Percentiles rank a stretch among this genome's conserved stretches.
These are phyloP conservation scores for Trididemnum nubilum DNA, from an alignment of 23 tunicate genomes.

Conservation along the genomic window DNA sequence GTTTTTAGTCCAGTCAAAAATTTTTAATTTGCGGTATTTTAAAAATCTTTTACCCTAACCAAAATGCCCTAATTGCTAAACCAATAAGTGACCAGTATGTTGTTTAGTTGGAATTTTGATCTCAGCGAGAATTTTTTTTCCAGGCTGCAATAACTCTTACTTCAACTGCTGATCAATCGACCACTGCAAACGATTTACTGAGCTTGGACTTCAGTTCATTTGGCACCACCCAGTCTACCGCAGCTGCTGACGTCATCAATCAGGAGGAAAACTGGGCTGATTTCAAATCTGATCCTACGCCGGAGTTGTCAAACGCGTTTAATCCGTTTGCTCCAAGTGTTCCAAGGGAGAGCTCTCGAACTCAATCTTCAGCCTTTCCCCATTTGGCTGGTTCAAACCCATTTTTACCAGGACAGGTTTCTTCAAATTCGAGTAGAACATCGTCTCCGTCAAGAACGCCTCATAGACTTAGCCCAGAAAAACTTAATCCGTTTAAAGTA, in stretches of 20 bases:
- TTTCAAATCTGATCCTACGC: too few species aligned
- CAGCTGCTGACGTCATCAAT: neutral
- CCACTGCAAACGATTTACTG: neutral
- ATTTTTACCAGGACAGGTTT: neutral
- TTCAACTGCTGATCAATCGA: neutral
- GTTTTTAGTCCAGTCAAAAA: too few species aligned
- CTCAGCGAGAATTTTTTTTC: neutral
- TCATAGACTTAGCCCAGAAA: neutral
- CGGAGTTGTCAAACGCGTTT: too few species aligned
- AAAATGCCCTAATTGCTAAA: too few species aligned
- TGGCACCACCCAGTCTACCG: neutral
- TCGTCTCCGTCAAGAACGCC: conserved; percentile 14
- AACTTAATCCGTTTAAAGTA: conserved; percentile 7
- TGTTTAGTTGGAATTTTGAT: too few species aligned
- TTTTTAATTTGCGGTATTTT: too few species aligned
- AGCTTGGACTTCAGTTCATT: conserved; percentile 1
- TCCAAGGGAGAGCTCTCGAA: neutral
- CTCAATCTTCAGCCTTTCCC: neutral
- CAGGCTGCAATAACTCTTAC: neutral
- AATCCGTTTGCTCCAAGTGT: neutral
- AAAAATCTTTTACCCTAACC: too few species aligned
- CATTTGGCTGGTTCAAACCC: neutral
- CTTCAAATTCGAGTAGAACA: neutral
- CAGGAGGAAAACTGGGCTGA: neutral
- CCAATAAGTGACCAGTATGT: too few species aligned